Evolutionary conservation across 2,113 vertebrate genomes (phyloP).

Genomic region (Pavo muticus): DNA sequence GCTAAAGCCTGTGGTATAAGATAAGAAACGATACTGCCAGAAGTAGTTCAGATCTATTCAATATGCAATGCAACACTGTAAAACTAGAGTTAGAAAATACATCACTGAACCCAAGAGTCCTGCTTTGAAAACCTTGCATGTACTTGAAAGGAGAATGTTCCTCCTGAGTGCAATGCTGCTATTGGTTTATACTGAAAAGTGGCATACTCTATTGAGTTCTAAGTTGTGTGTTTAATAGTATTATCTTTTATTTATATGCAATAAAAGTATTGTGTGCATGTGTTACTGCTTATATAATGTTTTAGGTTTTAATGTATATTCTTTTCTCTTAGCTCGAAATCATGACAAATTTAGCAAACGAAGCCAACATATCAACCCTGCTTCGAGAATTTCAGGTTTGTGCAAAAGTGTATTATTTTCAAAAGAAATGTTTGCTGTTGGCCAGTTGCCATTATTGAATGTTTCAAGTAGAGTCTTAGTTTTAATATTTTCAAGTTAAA

Average conservation of each 20-base stretch:
- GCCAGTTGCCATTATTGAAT: background rate
- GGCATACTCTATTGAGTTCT: background rate
- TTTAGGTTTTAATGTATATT: background rate
- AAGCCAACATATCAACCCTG: constrained; percentile 95
- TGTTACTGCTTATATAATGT: background rate
- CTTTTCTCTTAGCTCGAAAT: constrained; percentile 89
- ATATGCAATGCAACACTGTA: background rate
- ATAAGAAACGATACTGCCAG: background rate
- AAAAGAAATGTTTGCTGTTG: background rate
- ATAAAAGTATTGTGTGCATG: background rate
- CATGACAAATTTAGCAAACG: constrained; percentile 95
- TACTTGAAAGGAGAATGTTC: background rate
- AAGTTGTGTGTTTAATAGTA: background rate
- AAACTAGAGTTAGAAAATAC: background rate
- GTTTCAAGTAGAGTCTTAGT: background rate
- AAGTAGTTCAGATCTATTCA: background rate
- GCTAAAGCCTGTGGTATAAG: background rate
- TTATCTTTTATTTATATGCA: background rate
- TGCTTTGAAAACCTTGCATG: background rate
- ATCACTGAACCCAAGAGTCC: background rate
- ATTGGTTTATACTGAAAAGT: background rate
- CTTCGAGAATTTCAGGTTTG: constrained; percentile 96
- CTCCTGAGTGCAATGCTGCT: background rate
- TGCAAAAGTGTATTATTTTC: background rate
- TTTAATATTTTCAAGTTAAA: background rate